Evolutionary conservation across 2,888 invertebrate species (phyloP), one percentile per base, ranked within the genome.

Genomic region (Oxyscelio sp.): DNA sequence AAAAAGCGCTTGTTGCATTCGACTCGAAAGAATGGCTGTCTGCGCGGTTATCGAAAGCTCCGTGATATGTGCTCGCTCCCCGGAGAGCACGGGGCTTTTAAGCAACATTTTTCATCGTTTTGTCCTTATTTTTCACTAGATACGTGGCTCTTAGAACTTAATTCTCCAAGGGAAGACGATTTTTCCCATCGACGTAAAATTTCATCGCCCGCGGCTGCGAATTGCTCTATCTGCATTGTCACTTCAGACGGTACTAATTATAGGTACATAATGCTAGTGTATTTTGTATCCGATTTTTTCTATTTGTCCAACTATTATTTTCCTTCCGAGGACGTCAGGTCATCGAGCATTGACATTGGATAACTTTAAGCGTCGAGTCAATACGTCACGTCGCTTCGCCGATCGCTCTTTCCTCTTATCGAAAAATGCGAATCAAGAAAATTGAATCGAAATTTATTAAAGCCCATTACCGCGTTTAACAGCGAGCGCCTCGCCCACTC

Each of bases 111-210:
- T 50, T 48, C 48, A 43, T 66, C 73, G 45, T 63, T 58, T 74
- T 43, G 66, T 58, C 79, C 59, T 83, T 68, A 83, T 80, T 86
- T 87, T 85, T 59, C 78, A 38, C 71, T 56, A 43, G 15, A 43
- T 43, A 43, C 11, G 17, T 43, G 15, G 5, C 43, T 17, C 43
- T 43, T 5, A 17, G 15, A 43, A 15, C 15, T 43, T 43, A 43
- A 43, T 43, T 15, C 43, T 43, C 43, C 15, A 43, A 43, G 43
- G 43, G 43, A 43, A 43, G 43, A 17, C 43, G 17, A 17, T 43
- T 43, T 17, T 43, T 43, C 43, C 43, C 15, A 4, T 43, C 15
- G 43, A 17, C 15, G 15, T 43, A 43, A 43, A 17, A 43, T 6
- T 15, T 15, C 43, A 43, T 43, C 43, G 43, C 43, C 15, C 11